A percentile compares a stretch with the other conserved stretches of the same genome.
phyloP scores from a whole-genome alignment of 1,140 invertebrate species.

The silkworm (Bombyx mori) region ASM3026992v2 NC_085110.1:14599501-14600000 shows the following conservation, averaged over 20 bases:
- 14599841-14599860: conserved; percentile 45
- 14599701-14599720: neutral
- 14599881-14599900: conserved; percentile 64
- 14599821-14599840: conserved; percentile 54
- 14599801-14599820: conserved; percentile 47
- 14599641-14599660: too few relatives aligned
- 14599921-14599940: conserved; percentile 7
- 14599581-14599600: too few relatives aligned
- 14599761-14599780: conserved; percentile 10
- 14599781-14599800: conserved; percentile 23
- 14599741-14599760: conserved; percentile 4
- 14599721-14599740: conserved; percentile 5
- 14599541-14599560: too few relatives aligned
- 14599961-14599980: too few relatives aligned
- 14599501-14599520: too few relatives aligned
- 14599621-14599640: too few relatives aligned
- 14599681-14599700: neutral
- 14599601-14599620: too few relatives aligned
- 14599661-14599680: neutral
- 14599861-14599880: conserved; percentile 66
- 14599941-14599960: neutral
- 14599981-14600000: too few relatives aligned
- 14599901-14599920: conserved; percentile 37
- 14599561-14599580: too few relatives aligned
- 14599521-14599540: too few relatives aligned